Percentiles rank a stretch among this genome's conserved stretches.
phyloP scores from a whole-genome alignment of 1,140 invertebrate species.

The Nasonia longicornis region DNA sequence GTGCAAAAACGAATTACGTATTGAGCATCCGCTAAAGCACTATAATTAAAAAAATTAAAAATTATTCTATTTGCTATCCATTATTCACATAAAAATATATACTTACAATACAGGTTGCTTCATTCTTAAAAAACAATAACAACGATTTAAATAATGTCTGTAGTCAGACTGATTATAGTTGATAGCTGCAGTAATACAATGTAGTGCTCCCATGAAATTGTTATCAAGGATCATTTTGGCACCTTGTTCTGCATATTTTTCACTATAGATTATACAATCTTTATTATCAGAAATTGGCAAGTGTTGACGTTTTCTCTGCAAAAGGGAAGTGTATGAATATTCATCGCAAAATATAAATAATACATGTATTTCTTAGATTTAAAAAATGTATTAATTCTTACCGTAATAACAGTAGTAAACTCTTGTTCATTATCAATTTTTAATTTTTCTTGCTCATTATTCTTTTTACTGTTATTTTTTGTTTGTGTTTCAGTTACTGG shows the following conservation, averaged over 20 bases:
- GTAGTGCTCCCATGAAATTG: not conserved
- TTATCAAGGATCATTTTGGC: not conserved
- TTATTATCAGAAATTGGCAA: not conserved
- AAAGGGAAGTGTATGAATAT: not conserved
- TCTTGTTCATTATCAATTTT: not conserved
- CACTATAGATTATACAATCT: not conserved
- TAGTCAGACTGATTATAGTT: not conserved
- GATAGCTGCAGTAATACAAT: not conserved
- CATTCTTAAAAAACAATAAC: constrained; percentile 24
- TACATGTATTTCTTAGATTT: not conserved
- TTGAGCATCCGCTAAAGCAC: constrained; percentile 26
- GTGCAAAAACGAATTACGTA: constrained; percentile 3
- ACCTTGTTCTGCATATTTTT: constrained; percentile 3
- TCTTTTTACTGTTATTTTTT: not conserved
- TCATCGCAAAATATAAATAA: not conserved
- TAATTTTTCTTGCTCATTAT: not conserved
- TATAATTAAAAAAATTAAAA: not conserved
- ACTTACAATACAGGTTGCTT: not conserved
- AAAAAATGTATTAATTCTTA: not conserved
- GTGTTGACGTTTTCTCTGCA: constrained; percentile 5
- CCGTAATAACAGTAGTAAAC: not conserved
- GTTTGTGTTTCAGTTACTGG: not conserved
- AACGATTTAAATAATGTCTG: constrained; percentile 30
- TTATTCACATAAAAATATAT: not conserved
- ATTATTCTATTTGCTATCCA: not conserved